Evolutionary conservation across 2,888 invertebrate genomes (phyloP), one percentile per base, ranked within the genome.

Genomic region (Lamproptera curius): DNA sequence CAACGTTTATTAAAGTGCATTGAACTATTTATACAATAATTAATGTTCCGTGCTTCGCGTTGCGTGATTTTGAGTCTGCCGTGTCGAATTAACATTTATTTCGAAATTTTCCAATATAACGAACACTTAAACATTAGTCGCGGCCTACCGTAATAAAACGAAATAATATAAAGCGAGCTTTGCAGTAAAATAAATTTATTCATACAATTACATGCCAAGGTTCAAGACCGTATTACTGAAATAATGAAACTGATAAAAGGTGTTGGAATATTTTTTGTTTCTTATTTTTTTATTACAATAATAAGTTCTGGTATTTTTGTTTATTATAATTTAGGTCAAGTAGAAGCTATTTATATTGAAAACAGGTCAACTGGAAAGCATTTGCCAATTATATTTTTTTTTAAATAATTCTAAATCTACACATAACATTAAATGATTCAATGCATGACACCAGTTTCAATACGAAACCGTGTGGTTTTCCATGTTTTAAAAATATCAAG

Each of bases 31-130:
- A 31, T 31, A 11, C 6, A 17, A n/a, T n/a, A n/a, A 37, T 38
- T 20, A 38, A 17, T 31, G 14, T 33, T 9, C 11, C 38, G 38
- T 44, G 38, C 31, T 33, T n/a, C 15, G 31, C 38, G 65, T 84
- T 70, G 84, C 85, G 84, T 85, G 84, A 65, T 65, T 58, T 48
- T 26, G 10, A 34, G 54, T 56, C 57, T 79, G 57, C 81, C 84
- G 82, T 84, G 83, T 74, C 73, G 73, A 73, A 80, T 84, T 81
- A 82, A 77, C 73, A 80, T 76, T 81, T 80, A 84, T 84, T 84
- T 84, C 76, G 75, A 73, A 81, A 83, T 79, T 78, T 81, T 65
- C 77, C 81, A 81, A 84, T 86, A 86, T 80, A 79, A 82, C 79
- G 75, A 68, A 65, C 58, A 59, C 61, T 71, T 74, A 73, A 82